A percentile compares a stretch with the other conserved stretches of the same genome.
Conservation (phyloP, 2,113 vertebrate genomes). For the Spheniscus mendiculus region DNA sequence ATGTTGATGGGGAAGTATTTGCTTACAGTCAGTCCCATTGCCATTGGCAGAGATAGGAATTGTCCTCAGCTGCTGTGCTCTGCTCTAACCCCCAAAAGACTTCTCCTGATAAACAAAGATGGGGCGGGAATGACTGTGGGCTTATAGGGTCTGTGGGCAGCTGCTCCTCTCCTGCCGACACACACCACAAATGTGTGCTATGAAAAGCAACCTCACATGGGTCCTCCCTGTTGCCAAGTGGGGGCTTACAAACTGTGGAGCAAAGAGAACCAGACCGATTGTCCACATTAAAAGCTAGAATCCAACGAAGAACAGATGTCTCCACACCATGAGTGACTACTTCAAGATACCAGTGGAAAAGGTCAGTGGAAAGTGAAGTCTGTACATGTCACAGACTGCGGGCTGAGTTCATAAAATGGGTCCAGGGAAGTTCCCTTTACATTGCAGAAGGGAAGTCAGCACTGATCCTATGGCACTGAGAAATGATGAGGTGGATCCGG, state of each 20-base stretch:
- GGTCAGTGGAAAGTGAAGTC: not conserved
- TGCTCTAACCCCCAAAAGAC: not conserved
- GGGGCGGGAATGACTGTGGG: not conserved
- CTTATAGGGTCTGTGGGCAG: not conserved
- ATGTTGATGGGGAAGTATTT: not conserved
- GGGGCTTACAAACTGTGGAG: not conserved
- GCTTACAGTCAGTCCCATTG: not conserved
- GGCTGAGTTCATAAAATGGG: not conserved
- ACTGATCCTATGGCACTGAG: accelerated
- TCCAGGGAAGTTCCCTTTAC: not conserved
- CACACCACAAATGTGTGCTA: too few relatives aligned
- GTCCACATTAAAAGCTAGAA: not conserved
- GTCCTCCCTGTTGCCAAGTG: not conserved
- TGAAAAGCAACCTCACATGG: not conserved
- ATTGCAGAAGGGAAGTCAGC: not conserved
- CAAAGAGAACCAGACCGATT: not conserved
- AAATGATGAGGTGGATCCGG: not conserved
- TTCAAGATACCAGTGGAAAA: not conserved
- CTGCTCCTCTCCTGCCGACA: not conserved
- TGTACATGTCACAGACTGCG: not conserved
- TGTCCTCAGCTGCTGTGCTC: not conserved
- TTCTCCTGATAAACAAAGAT: not conserved
- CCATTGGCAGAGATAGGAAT: not conserved
- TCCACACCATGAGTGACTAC: accelerated
- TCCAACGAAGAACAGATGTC: not conserved